Evolutionary conservation across 2,113 vertebrate species (phyloP), one percentile per base, ranked within the genome.

Genomic region (Centrocercus urophasianus): DNA sequence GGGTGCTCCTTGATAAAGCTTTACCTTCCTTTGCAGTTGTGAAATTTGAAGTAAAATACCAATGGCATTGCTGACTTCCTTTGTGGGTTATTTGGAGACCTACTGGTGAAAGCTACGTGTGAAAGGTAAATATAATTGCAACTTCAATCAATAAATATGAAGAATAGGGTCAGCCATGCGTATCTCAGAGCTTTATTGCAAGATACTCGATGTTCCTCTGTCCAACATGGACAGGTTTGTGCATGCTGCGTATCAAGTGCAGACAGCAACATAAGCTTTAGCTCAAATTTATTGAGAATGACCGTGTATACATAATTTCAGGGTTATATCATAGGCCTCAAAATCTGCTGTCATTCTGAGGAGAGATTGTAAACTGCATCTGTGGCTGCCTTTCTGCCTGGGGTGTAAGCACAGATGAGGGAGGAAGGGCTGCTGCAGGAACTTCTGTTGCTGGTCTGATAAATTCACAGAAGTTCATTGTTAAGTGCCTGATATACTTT

Each of bases 221-320:
- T 67, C 86, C 86, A 83, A 57, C 86, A 83, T 76, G 85, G 93
- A 83, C 83, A 64, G 89, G 64, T 60, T 47, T 24, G 36, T 63
- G 59, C 64, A 5, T 54, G 75, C 90, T 83, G 88, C 27, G 79
- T 88, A 57, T 86, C 82, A 63, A 85, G 30, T 59, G 67, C 88
- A 60, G 64, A 9, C 75, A 80, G 75, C 60, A 90, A 74, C 52
- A 65, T 52, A 50, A 88, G 52, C 57, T 81, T 36, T 47, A 56
- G 19, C 80, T 86, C 65, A 30, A 13, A 83, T 94, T 67, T 88
- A 83, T 64, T 91, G 65, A n/a, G 86, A 83, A 88, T 74, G 83
- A 66, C 67, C 60, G 32, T 2, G 11, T 47, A 69, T 88, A 74
- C 34, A 34, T 56, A 38, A 47, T 93, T 95, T 81, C 80, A 88